Evolutionary conservation across 37 sponge, comb jelly and placozoan species (phyloP).

Genomic region (Halisarca cf. caerulea): DNA sequence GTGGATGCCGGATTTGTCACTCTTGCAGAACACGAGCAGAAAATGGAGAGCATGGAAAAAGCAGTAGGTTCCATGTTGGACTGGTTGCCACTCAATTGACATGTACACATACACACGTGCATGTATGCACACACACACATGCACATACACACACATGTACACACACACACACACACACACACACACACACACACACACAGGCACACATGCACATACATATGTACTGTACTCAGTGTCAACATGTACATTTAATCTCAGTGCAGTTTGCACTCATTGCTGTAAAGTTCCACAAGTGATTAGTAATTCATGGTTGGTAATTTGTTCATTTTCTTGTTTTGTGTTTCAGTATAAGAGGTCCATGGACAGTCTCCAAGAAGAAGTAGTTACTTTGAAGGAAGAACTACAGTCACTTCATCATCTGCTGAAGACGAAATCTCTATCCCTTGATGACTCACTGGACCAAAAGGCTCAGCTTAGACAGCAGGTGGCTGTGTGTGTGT

Average conservation of each 20-base stretch:
- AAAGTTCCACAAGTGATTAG: too few relatives aligned
- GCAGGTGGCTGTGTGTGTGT: not conserved
- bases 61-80: conserved; percentile 8
- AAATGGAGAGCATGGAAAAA: not conserved
- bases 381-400: not conserved
- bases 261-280: too few relatives aligned
- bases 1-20: not conserved
- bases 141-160: too few relatives aligned
- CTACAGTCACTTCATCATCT: not conserved
- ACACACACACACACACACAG: too few relatives aligned
- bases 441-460: conserved; percentile 1
- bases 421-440: not conserved
- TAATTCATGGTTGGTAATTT: too few relatives aligned
- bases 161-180: too few relatives aligned
- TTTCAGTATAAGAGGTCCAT: not conserved
- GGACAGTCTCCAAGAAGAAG: not conserved
- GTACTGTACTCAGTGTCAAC: too few relatives aligned
- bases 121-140: too few relatives aligned
- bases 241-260: too few relatives aligned
- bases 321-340: not conserved
- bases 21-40: not conserved
- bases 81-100: too few relatives aligned
- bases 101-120: too few relatives aligned
- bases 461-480: not conserved
- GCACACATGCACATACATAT: too few relatives aligned